Base-by-base conservation (phyloP, 2,113 vertebrate genomes). In the Kobus ellipsiprymnus region DNA sequence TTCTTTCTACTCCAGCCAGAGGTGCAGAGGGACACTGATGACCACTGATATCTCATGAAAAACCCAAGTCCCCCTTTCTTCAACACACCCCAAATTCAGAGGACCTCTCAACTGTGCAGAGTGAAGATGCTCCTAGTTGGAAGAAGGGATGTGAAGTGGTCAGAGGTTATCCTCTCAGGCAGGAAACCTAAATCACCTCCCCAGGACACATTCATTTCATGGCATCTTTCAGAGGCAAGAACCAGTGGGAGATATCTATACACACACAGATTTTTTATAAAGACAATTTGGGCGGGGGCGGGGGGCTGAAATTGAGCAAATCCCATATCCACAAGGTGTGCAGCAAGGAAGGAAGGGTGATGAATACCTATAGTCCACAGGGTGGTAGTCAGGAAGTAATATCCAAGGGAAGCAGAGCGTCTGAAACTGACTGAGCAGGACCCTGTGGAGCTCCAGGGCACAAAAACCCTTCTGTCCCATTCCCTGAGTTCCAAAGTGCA, bases 261-360 rank as follows among this genome's bases (percentile, higher is more conserved):
- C 4, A 10, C 23, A 29, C 10, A 12, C 25, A 44, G 57, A 11
- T 29, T 87, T 94, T 46, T 55, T 36, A 29, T 16, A 3, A 62
- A 4, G 25, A 12, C 12, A 10, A 30, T 0, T 0, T 2, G n/a
- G 3, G 5, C 14, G 15, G n/a, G n/a, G n/a, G n/a, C n/a, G 54
- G 54, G 55, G 21, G 5, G 33, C 8, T 62, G 23, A 6, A 17
- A 7, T 48, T 30, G 77, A 62, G 81, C n/a, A 91, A 6, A 6
- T 30, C 23, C 55, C 27, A 6, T 5, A n/a, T 55, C n/a, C 40
- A 48, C 50, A 40, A 25, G 50, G 36, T 52, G 46, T 46, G 27
- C 60, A 55, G 46, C 44, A 48, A 80, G 27, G 29, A 81, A 48
- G 23, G 64, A 25, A 57, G 44, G 19, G 59, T 1, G 19, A 33